Percentiles rank a stretch among this genome's conserved stretches.
Conservation (phyloP, 2,113 vertebrate species). For the Vulpes lagopus region DNA sequence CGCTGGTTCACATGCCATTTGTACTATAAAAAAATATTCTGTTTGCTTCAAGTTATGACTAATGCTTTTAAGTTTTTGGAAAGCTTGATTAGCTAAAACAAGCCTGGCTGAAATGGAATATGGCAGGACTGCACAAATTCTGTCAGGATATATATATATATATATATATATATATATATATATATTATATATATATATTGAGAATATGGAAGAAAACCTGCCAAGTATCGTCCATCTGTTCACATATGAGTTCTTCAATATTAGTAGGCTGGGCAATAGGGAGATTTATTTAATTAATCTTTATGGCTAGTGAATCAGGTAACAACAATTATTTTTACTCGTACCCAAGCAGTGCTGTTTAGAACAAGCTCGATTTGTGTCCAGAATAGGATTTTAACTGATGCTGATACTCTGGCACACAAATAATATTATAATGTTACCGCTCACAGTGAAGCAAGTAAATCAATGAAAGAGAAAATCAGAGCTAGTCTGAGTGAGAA, state of each 20-base stretch:
- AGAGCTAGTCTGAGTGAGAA: not conserved
- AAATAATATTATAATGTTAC: not conserved
- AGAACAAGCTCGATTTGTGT: slow-evolving; percentile 51
- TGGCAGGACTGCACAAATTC: slow-evolving; percentile 38
- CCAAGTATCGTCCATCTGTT: slow-evolving; percentile 60
- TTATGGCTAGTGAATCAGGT: slow-evolving; percentile 31
- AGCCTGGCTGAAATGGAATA: slow-evolving; percentile 61
- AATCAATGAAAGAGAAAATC: not conserved
- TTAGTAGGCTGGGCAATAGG: not conserved
- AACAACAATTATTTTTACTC: slow-evolving; percentile 38
- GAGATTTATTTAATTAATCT: slow-evolving; percentile 62
- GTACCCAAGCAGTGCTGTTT: slow-evolving; percentile 50
- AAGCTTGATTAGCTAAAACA: slow-evolving; percentile 67
- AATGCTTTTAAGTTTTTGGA: slow-evolving; percentile 62
- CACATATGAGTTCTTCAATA: slow-evolving; percentile 37
- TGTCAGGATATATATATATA: slow-evolving; percentile 21
- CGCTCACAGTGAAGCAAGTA: not conserved
- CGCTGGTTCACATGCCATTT: not conserved
- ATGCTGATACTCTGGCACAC: not conserved
- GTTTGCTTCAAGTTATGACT: slow-evolving; percentile 52
- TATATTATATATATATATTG: not conserved
- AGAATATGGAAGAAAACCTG: slow-evolving; percentile 42
- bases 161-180: too few relatives aligned
- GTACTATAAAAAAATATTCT: slow-evolving; percentile 44
- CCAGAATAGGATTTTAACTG: slow-evolving; percentile 52